A percentile compares a stretch with the other conserved stretches of the same genome.
phyloP scores from a whole-genome alignment of 2,113 vertebrate species.

The Ochotona princeps region DNA sequence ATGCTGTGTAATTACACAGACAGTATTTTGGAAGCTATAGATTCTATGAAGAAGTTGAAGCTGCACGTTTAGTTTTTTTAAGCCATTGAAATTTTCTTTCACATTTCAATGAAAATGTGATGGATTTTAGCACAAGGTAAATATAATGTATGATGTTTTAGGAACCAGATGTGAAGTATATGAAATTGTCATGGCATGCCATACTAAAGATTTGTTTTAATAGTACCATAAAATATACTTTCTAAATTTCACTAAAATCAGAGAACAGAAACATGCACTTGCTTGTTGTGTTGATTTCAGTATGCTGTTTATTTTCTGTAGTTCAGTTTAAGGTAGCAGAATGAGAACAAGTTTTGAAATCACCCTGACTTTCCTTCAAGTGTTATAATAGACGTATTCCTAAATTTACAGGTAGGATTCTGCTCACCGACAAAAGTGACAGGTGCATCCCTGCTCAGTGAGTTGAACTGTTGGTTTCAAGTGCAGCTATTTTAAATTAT shows the following conservation, averaged over 20 bases:
- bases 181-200: not conserved
- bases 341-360: not conserved
- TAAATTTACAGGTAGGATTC: not conserved
- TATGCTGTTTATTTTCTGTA: not conserved
- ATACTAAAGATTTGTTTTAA: not conserved
- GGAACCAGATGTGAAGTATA: too few relatives aligned
- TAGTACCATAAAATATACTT: not conserved
- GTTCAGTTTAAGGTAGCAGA: not conserved
- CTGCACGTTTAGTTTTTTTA: not conserved
- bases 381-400: not conserved
- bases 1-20: not conserved
- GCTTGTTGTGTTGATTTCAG: not conserved
- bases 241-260: not conserved
- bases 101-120: not conserved
- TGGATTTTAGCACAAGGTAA: not conserved
- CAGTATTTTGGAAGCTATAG: not conserved
- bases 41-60: not conserved
- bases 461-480: slow-evolving; percentile 18
- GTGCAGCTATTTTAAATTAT: slow-evolving; percentile 1
- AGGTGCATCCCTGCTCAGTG: not conserved
- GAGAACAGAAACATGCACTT: not conserved
- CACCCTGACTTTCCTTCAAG: not conserved
- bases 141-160: not conserved
- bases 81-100: slow-evolving; percentile 7
- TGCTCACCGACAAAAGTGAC: too few relatives aligned